phyloP scores from a whole-genome alignment of 2,888 invertebrate genomes.

The Entomobrya multifasciata region DNA sequence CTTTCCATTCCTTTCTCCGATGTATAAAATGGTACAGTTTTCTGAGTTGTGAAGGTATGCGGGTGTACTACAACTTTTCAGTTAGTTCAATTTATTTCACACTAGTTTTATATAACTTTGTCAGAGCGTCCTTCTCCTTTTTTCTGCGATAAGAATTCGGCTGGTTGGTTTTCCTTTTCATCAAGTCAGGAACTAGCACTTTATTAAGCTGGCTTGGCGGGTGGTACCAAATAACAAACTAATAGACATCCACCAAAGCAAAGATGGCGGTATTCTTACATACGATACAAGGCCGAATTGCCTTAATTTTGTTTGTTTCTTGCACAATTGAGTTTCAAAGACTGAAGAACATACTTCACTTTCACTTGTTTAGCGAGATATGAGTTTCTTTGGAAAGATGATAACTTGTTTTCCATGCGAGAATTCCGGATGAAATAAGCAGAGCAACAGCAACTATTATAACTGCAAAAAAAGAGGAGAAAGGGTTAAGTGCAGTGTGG shows the following conservation, averaged over 20 bases:
- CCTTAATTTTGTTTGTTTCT: slow-evolving; percentile 6
- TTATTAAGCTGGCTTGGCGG: too few relatives aligned
- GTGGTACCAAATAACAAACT: not conserved
- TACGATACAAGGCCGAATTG: not conserved
- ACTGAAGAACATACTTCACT: not conserved
- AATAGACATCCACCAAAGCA: not conserved
- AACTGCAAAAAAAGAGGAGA: not conserved
- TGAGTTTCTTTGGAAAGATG: not conserved
- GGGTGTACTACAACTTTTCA: not conserved
- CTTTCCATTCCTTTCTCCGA: slow-evolving; percentile 1
- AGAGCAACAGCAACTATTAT: not conserved
- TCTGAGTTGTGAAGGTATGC: not conserved
- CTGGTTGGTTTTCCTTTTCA: not conserved
- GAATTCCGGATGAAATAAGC: not conserved
- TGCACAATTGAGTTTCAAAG: not conserved
- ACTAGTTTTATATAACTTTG: not conserved
- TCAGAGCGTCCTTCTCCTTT: too few relatives aligned
- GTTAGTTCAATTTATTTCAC: not conserved
- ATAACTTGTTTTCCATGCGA: not conserved
- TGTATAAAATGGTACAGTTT: not conserved
- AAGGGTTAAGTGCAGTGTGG: not conserved
- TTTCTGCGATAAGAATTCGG: not conserved
- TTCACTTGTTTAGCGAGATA: not conserved
- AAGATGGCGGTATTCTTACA: not conserved
- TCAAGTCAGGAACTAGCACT: not conserved